phyloP scores from a whole-genome alignment of 2,888 invertebrate species.

The Harpalus rubripes region DNA sequence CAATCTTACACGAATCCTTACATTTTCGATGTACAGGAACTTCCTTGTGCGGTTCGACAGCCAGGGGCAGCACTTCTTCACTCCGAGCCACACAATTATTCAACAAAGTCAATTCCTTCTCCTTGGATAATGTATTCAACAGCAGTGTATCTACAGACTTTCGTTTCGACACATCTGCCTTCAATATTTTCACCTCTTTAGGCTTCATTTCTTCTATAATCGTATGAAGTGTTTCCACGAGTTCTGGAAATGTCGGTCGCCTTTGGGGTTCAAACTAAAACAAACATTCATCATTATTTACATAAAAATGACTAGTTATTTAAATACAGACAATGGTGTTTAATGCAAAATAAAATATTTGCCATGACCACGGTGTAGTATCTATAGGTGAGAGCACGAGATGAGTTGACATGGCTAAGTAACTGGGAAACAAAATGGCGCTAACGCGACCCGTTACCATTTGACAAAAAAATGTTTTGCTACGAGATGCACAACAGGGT shows the following conservation, averaged over 20 bases:
- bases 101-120: slow-evolving; percentile 68
- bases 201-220: slow-evolving; percentile 77
- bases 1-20: neutral
- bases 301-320: slow-evolving; percentile 4
- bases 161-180: slow-evolving; percentile 71
- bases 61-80: slow-evolving; percentile 76
- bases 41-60: slow-evolving; percentile 66
- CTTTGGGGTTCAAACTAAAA: slow-evolving; percentile 92
- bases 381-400: too few species aligned
- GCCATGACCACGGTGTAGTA: too few species aligned
- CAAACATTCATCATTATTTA: slow-evolving; percentile 63
- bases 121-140: slow-evolving; percentile 67
- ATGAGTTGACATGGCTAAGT: too few species aligned
- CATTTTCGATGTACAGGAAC: slow-evolving; percentile 71
- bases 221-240: slow-evolving; percentile 83
- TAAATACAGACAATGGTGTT: slow-evolving; percentile 3
- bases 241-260: slow-evolving; percentile 92
- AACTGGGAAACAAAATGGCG: too few species aligned
- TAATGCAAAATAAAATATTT: slow-evolving; percentile 24
- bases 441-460: too few species aligned
- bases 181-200: slow-evolving; percentile 69
- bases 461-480: too few species aligned
- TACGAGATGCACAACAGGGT: too few species aligned
- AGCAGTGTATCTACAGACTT: slow-evolving; percentile 70
- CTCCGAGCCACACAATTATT: slow-evolving; percentile 76